phyloP scores from a whole-genome alignment of 2,113 vertebrate species.

The Trematomus loennbergii region DNA sequence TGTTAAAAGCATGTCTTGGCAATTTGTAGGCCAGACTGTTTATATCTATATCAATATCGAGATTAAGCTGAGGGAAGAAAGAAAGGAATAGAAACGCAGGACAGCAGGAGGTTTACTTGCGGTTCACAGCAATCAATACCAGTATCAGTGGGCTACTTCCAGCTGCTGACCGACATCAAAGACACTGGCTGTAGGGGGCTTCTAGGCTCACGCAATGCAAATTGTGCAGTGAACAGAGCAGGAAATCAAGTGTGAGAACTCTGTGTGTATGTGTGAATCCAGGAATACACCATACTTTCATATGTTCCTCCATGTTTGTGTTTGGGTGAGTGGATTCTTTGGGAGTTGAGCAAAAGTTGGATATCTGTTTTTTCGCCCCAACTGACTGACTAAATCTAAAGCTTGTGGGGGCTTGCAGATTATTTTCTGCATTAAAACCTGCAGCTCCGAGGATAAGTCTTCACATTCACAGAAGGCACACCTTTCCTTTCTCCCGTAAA shows the following conservation, averaged over 20 bases:
- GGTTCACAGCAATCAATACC: conserved; percentile 71
- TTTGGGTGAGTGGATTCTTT: conserved; percentile 8
- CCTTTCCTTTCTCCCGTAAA: conserved; percentile 19
- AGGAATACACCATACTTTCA: not conserved
- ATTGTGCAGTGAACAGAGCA: conserved; percentile 46
- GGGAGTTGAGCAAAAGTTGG: conserved; percentile 53
- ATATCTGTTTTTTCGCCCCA: conserved; percentile 50
- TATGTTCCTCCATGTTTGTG: not conserved
- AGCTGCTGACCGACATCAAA: conserved; percentile 72
- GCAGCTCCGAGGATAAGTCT: conserved; percentile 38
- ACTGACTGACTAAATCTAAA: conserved; percentile 52
- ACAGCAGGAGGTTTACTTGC: conserved; percentile 63
- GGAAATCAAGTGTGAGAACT: conserved; percentile 20
- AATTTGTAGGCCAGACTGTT: conserved; percentile 38
- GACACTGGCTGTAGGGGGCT: conserved; percentile 53
- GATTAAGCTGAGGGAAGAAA: conserved; percentile 48
- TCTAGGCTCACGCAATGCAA: conserved; percentile 57
- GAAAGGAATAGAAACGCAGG: conserved; percentile 52
- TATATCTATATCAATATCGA: conserved; percentile 66
- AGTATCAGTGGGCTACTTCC: conserved; percentile 67
- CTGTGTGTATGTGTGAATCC: not conserved
- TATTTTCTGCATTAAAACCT: conserved; percentile 52
- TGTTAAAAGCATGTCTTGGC: conserved; percentile 27
- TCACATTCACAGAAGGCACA: conserved; percentile 41
- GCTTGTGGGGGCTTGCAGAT: conserved; percentile 39